These are phyloP conservation scores for Perca fluviatilis DNA, from an alignment of 2,113 vertebrate genomes.

Conservation along the genomic window DNA sequence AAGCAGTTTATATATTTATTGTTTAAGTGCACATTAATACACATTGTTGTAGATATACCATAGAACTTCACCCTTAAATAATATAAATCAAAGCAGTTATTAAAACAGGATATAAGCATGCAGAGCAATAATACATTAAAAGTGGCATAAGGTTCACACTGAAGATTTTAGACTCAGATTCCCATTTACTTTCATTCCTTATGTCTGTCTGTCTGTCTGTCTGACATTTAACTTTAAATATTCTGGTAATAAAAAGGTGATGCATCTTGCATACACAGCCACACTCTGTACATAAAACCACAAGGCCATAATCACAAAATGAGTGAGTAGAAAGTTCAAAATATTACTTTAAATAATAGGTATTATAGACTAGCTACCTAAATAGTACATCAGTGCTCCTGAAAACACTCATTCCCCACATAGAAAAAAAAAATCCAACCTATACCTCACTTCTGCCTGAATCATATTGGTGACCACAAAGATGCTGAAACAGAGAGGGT, in stretches of 20 bases:
- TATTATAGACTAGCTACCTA: background rate
- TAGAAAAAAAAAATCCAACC: background rate
- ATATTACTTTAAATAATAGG: background rate
- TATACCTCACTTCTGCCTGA: background rate
- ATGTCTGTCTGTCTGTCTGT: background rate
- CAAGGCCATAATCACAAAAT: background rate
- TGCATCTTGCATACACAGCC: background rate
- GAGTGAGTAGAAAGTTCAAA: background rate
- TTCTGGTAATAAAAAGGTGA: background rate
- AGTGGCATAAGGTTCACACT: background rate
- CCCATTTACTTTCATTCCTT: background rate
- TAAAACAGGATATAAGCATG: background rate
- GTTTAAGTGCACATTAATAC: background rate
- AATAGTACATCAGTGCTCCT: background rate
- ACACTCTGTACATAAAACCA: background rate
- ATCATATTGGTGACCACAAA: constrained; percentile 39
- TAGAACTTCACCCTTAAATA: background rate
- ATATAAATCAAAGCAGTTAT: background rate
- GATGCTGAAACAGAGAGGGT: constrained; percentile 17
- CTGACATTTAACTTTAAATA: background rate
- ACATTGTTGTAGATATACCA: background rate
- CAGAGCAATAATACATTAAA: background rate
- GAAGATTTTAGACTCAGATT: background rate
- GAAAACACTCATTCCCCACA: background rate
- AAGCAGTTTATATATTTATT: background rate